Conservation (phyloP, 2,888 invertebrate species). For the Cordilura impudica region DNA sequence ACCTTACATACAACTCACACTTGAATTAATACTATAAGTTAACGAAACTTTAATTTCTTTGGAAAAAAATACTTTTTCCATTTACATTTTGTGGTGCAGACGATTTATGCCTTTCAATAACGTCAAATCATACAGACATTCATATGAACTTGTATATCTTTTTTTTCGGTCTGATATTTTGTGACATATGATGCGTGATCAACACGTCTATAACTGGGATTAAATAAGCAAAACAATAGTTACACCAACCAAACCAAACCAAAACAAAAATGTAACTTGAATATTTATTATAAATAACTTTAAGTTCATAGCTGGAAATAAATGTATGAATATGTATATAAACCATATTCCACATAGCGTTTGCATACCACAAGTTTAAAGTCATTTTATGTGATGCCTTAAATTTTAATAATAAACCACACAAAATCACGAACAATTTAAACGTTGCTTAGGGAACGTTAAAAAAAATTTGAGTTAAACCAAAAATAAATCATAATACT, state of each 20-base stretch:
- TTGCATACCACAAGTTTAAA: no score
- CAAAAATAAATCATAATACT: slow-evolving; percentile 12
- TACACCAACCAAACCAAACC: neutral
- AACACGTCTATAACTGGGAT: slow-evolving; percentile 27
- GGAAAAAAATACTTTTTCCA: neutral
- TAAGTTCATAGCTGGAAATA: neutral
- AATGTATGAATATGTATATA: neutral
- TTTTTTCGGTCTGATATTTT: neutral
- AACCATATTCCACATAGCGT: neutral
- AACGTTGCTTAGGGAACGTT: slow-evolving; percentile 42
- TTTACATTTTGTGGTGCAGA: neutral
- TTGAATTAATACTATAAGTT: neutral
- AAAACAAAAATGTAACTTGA: neutral
- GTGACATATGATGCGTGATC: slow-evolving; percentile 41
- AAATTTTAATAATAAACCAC: neutral
- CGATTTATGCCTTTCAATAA: neutral
- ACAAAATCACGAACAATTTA: slow-evolving; percentile 56
- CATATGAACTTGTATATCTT: neutral
- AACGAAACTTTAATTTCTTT: neutral
- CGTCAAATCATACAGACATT: neutral
- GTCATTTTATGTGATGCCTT: no score
- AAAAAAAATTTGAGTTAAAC: slow-evolving; percentile 13
- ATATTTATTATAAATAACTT: slow-evolving; percentile 14
- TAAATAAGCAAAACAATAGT: neutral
- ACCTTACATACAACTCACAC: neutral